These are phyloP conservation scores for Brachyalestes nurse DNA, from an alignment of 2,797 vertebrate genomes.

Conservation along the genomic window DNA sequence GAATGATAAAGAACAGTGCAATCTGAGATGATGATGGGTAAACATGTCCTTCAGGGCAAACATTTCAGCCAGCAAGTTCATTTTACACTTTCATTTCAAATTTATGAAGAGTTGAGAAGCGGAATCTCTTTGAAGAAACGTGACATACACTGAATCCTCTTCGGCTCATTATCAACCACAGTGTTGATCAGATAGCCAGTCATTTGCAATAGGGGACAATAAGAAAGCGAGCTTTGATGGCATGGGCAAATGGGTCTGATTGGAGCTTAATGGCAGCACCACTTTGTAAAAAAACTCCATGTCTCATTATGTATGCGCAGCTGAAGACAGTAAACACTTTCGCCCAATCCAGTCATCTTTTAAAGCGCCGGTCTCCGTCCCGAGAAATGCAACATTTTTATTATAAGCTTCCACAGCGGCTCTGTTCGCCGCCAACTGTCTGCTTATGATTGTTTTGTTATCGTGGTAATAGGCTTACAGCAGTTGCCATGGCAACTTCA, in stretches of 20 bases:
- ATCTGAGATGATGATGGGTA: not conserved
- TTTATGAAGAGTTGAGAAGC: not conserved
- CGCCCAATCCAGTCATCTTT: not conserved
- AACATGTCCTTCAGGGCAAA: not conserved
- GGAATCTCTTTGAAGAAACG: no score
- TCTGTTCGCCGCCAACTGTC: conserved; percentile 30
- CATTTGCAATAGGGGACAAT: not conserved
- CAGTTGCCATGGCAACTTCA: conserved; percentile 94
- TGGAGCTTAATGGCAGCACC: not conserved
- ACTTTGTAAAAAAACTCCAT: conserved; percentile 27
- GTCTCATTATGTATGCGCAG: conserved; percentile 8
- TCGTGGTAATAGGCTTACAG: conserved; percentile 85
- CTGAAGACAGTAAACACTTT: not conserved
- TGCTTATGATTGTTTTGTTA: conserved; percentile 43
- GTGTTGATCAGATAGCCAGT: conserved; percentile 7
- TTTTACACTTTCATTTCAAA: not conserved
- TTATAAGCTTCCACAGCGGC: conserved; percentile 17
- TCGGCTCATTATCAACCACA: not conserved
- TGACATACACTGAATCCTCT: not conserved
- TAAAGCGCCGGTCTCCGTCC: conserved; percentile 21
- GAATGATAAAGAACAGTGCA: not conserved
- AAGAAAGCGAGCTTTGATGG: not conserved
- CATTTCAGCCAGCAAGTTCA: not conserved
- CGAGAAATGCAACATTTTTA: conserved; percentile 1
- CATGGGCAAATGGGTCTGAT: not conserved